Evolutionary conservation across 2,888 invertebrate species (phyloP).

Genomic region (Hartigia nigra): DNA sequence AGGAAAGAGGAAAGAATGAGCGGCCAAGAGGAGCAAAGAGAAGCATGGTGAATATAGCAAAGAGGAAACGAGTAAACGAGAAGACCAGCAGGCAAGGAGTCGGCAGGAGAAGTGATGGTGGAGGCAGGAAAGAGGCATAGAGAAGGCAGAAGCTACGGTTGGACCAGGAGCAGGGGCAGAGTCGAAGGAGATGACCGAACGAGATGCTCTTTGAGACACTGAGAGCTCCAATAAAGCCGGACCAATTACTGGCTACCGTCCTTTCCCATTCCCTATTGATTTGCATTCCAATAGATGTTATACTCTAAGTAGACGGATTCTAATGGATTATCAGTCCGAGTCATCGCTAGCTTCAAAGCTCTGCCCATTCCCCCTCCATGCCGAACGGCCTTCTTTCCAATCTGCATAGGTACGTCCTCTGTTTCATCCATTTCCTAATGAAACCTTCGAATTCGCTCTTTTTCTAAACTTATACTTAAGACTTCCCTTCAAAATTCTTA

Average conservation of each 20-base stretch:
- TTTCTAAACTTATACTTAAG: constrained; percentile 55
- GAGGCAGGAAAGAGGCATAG: constrained; percentile 32
- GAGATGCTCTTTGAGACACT: constrained; percentile 66
- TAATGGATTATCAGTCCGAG: constrained; percentile 67
- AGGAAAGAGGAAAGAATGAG: constrained; percentile 33
- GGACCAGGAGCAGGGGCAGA: constrained; percentile 26
- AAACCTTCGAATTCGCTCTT: constrained; percentile 53
- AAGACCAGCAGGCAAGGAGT: constrained; percentile 9
- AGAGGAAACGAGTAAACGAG: constrained; percentile 13
- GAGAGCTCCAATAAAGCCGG: constrained; percentile 65
- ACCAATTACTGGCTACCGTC: constrained; percentile 65
- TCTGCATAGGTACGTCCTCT: constrained; percentile 54
- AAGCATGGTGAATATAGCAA: constrained; percentile 1
- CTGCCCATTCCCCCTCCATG: constrained; percentile 39
- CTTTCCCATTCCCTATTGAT: constrained; percentile 64
- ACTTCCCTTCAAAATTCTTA: background rate
- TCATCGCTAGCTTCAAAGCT: constrained; percentile 65
- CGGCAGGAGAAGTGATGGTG: constrained; percentile 19
- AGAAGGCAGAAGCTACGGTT: constrained; percentile 30
- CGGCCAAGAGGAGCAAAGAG: constrained; percentile 6
- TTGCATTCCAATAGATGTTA: constrained; percentile 67
- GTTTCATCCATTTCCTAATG: constrained; percentile 63
- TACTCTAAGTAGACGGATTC: constrained; percentile 67
- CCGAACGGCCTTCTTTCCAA: constrained; percentile 55
- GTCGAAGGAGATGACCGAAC: constrained; percentile 63